Evolutionary conservation across 2,113 vertebrate genomes (phyloP).

Genomic region (Fregata magnificens): DNA sequence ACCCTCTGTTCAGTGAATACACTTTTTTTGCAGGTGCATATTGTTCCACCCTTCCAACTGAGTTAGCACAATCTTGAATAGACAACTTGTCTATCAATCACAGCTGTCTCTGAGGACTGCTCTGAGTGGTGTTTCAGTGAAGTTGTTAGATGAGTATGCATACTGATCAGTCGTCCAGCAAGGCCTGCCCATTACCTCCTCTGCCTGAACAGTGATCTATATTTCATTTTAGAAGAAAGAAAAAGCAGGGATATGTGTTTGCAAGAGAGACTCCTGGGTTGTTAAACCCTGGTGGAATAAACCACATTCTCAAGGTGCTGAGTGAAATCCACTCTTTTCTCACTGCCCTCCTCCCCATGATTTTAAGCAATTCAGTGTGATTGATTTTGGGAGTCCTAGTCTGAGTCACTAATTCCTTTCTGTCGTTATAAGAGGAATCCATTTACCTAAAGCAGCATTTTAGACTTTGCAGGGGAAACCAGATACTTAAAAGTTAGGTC

Average conservation of each 20-base stretch:
- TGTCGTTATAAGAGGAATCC: not conserved
- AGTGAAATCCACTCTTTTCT: not conserved
- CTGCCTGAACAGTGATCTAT: not conserved
- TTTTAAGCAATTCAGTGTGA: not conserved
- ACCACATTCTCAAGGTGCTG: not conserved
- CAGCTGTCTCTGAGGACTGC: not conserved
- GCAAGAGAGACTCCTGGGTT: not conserved
- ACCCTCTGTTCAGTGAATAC: not conserved
- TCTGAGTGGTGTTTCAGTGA: not conserved
- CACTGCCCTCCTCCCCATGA: not conserved
- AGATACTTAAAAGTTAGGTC: not conserved
- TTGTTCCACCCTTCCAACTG: conserved; percentile 21
- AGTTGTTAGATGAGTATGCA: not conserved
- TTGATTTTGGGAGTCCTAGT: not conserved
- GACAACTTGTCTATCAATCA: conserved; percentile 24
- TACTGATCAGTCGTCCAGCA: not conserved
- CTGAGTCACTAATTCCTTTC: not conserved
- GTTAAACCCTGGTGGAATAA: not conserved
- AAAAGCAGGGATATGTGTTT: not conserved
- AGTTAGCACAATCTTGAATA: conserved; percentile 15
- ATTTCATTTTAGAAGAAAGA: not conserved
- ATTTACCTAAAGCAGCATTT: not conserved
- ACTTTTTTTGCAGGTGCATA: not conserved
- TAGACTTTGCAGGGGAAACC: not conserved
- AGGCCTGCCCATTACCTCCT: not conserved